These are phyloP conservation scores for Eublepharis macularius DNA, from an alignment of 2,113 vertebrate genomes.

Conservation along the genomic window DNA sequence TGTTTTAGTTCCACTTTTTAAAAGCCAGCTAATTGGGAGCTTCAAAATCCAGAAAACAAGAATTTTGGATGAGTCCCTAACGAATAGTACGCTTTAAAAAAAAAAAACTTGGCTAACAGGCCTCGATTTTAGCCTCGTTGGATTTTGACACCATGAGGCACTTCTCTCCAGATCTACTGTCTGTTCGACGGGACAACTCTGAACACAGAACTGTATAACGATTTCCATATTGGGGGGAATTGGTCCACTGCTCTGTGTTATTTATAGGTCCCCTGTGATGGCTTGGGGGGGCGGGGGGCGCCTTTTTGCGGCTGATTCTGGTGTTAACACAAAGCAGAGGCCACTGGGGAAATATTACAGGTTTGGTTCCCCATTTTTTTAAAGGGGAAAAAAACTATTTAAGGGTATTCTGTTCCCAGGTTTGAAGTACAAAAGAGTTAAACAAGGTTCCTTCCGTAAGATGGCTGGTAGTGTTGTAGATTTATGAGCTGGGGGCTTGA, in stretches of 20 bases:
- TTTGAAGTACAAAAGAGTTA: slow-evolving; percentile 38
- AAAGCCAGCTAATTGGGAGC: too few species aligned
- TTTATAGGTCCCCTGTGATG: not conserved
- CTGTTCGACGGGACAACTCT: not conserved
- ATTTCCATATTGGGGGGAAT: slow-evolving; percentile 30
- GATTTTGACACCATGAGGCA: not conserved
- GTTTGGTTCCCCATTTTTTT: slow-evolving; percentile 7
- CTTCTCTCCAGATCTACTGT: not conserved
- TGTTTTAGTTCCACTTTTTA: too few species aligned
- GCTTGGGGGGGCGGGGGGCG: not conserved
- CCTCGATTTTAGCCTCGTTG: not conserved
- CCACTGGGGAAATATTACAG: not conserved
- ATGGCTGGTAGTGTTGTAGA: not conserved
- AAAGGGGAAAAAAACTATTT: not conserved
- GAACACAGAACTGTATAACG: not conserved
- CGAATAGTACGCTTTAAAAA: too few species aligned
- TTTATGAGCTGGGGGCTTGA: slow-evolving; percentile 40
- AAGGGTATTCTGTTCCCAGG: slow-evolving; percentile 8
- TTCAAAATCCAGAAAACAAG: too few species aligned
- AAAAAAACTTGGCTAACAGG: not conserved
- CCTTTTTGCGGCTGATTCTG: not conserved
- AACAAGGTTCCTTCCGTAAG: not conserved
- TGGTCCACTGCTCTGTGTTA: slow-evolving; percentile 2
- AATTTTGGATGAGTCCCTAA: too few species aligned
- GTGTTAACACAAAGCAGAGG: not conserved